Conservation (phyloP, 2,888 invertebrate species). For the Dione juno region DNA sequence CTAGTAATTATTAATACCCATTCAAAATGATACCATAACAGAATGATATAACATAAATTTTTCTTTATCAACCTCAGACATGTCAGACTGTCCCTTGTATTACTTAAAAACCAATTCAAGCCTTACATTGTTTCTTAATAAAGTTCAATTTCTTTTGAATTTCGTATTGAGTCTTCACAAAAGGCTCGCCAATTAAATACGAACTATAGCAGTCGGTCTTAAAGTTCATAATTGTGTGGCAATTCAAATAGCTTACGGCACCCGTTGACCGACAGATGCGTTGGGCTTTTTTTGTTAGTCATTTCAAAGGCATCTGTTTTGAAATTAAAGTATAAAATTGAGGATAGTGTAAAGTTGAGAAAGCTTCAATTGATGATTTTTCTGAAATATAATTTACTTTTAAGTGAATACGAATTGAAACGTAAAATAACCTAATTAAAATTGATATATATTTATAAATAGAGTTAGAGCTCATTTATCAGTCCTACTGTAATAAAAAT, state of each 20-base stretch:
- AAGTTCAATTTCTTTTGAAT: conserved; percentile 4
- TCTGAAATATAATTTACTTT: background rate
- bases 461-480: background rate
- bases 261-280: conserved; percentile 49
- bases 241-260: conserved; percentile 31
- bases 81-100: conserved; percentile 29
- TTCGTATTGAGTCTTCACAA: background rate
- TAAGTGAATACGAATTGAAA: background rate
- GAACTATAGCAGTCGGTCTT: conserved; percentile 4
- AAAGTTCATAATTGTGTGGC: conserved; percentile 40
- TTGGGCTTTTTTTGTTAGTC: conserved; percentile 50
- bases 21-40: conserved; percentile 20
- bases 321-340: conserved; percentile 40
- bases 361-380: background rate
- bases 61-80: conserved; percentile 15
- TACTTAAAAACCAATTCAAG: conserved; percentile 4
- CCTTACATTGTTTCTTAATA: background rate
- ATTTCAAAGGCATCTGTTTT: conserved; percentile 50
- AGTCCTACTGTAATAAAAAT: background rate
- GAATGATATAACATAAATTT: conserved; percentile 12
- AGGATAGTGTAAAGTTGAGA: conserved; percentile 27
- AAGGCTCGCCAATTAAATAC: conserved; percentile 26
- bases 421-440: background rate
- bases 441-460: too few species aligned
- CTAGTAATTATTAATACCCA: conserved; percentile 35